Evolutionary conservation across 2,888 invertebrate species (phyloP), one percentile per base, ranked within the genome.

Genomic region (Acrobasis repandana): DNA sequence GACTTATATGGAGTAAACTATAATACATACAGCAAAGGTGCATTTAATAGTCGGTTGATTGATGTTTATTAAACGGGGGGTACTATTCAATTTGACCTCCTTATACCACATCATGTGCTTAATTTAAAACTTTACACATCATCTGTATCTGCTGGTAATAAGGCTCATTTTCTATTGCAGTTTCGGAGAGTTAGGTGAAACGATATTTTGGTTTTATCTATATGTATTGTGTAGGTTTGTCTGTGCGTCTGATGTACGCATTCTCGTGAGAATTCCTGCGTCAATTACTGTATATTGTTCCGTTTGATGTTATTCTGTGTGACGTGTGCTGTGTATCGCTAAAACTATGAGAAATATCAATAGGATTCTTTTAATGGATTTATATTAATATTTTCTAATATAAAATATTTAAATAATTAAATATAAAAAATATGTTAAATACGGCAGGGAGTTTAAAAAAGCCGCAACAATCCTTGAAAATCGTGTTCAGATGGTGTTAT

Each of bases 21-120:
- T 61, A 65, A 64, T 64, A 67, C 54, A 62, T 58, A 65, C 66
- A 61, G 66, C 67, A 69, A 70, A 72, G 71, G 70, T 73, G 71
- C 69, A 67, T 73, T 73, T 70, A 70, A 71, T 70, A 69, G 66
- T 61, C 57, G 28, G 57, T 64, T 71, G 71, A 72, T 73, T 71
- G 70, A 70, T 71, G 70, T 69, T 65, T 70, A 71, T 73, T 71
- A 64, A 62, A 63, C 56, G 58, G 67, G 66, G 65, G 61, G 65
- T 60, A 61, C 63, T 63, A 67, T 67, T 67, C 65, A 67, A 65
- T 67, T 63, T 62, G 64, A 64, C 60, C 62, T 60, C 57, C 48
- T 36, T 50, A 18, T 11, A 61, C 64, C 62, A 51, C 49, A 8
- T 47, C 57, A 54, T 9, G 5, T 18, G 1, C 43, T n/a, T 60